Base-by-base conservation (phyloP, 2,888 invertebrate genomes). In the Euproctis similis region DNA sequence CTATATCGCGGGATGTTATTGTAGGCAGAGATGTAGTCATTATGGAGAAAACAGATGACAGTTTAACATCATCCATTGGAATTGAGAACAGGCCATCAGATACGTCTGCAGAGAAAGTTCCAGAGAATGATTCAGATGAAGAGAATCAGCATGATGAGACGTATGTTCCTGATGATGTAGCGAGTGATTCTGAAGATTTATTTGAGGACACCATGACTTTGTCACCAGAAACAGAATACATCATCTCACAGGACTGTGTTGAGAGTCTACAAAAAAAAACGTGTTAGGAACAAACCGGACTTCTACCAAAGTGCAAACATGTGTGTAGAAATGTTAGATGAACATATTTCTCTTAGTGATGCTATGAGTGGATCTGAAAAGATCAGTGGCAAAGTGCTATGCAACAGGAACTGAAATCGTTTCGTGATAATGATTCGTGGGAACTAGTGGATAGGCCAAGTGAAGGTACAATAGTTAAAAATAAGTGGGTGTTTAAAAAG, bases 11-110 rank as follows among this genome's bases (percentile, higher is more conserved):
- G 0, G 0, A 8, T 1, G 4, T 35, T 1, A 32, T 8, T n/a
- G 9, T 12, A 5, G 26, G 19, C 8, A 43, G 33, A 16, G 40
- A 37, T 36, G 34, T 40, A 6, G 33, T 42, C 11, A 10, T 47
- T 8, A 44, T 43, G 38, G 43, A 48, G 13, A 37, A 14, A 7
- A 22, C 0, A 0, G 2, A n/a, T n/a, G n/a, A n/a, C n/a, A n/a
- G n/a, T n/a, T n/a, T 21, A 8, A 10, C 16, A 5, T 25, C 7
- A 1, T 5, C 16, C 22, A 12, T 11, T 28, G 10, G 7, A 8
- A 10, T 8, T 14, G 14, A 14, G 6, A 14, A 14, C 14, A 14
- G 14, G 6, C 14, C 14, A 14, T 4, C 14, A 4, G 14, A 14
- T 4, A 6, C 3, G 3, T 3, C 32, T 14, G 11, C 31, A 5